A percentile compares a stretch with the other conserved stretches of the same genome.
phyloP scores from a whole-genome alignment of 2,797 vertebrate species.

The Bovichtus variegatus region DNA sequence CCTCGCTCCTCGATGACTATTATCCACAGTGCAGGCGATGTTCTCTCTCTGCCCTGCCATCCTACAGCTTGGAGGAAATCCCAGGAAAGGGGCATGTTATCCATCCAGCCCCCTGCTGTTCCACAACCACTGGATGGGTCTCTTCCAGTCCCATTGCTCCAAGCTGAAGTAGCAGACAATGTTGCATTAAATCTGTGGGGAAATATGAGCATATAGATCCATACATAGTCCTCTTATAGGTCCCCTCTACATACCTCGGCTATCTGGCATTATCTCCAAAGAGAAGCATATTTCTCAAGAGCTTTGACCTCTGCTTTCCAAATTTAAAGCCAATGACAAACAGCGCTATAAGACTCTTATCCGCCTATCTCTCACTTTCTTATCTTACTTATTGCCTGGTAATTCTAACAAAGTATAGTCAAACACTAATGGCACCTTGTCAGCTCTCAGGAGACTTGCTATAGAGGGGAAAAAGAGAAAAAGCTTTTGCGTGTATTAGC shows the following conservation, averaged over 20 bases:
- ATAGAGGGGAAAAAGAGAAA: slow-evolving; percentile 11
- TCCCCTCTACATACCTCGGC: slow-evolving; percentile 25
- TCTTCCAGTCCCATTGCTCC: not conserved
- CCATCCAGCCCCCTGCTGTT: slow-evolving; percentile 12
- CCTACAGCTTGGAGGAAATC: slow-evolving; percentile 1
- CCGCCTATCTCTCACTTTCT: slow-evolving; percentile 36
- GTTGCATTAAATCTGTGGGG: slow-evolving; percentile 11
- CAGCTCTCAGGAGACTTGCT: slow-evolving; percentile 2
- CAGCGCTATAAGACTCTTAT: slow-evolving; percentile 27
- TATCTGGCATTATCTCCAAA: slow-evolving; percentile 59
- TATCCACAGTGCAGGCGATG: slow-evolving; percentile 44
- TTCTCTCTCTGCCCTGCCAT: slow-evolving; percentile 13
- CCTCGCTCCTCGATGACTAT: slow-evolving; percentile 44
- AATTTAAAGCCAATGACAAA: slow-evolving; percentile 53
- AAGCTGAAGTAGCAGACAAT: not conserved
- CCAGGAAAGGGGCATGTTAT: not conserved
- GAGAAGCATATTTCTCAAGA: slow-evolving; percentile 56
- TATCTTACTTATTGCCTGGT: slow-evolving; percentile 48
- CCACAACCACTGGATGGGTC: slow-evolving; percentile 2
- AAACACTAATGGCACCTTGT: slow-evolving; percentile 34
- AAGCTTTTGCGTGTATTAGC: not conserved
- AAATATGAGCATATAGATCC: slow-evolving; percentile 27
- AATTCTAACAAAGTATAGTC: slow-evolving; percentile 59
- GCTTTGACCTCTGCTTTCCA: slow-evolving; percentile 60
- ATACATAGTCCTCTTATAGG: slow-evolving; percentile 11